A percentile compares a stretch with the other conserved stretches of the same genome.
Evolutionary conservation across 2,888 invertebrate genomes (phyloP).

Genomic region (Lepidocyrtoides sp.): DNA sequence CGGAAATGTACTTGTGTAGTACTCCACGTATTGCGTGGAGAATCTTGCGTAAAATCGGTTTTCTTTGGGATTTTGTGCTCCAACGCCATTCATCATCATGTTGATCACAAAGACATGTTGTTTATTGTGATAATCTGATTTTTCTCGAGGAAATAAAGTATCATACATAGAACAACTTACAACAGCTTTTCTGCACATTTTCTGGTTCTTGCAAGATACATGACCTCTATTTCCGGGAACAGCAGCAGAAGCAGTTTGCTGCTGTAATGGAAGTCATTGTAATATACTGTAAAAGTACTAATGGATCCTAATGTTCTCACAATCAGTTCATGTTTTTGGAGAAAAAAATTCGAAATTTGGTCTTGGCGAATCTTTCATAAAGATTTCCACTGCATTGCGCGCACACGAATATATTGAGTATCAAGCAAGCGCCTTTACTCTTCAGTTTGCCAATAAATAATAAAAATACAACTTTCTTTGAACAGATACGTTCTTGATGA

Average conservation of each 20-base stretch:
- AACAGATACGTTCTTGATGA: no score
- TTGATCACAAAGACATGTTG: constrained; percentile 32
- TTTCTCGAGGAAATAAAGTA: background rate
- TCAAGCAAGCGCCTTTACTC: no score
- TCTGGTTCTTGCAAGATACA: constrained; percentile 33
- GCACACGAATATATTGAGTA: no score
- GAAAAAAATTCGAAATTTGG: no score
- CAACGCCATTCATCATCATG: constrained; percentile 36
- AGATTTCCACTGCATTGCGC: no score
- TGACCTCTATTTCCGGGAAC: constrained; percentile 62
- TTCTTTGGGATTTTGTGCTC: constrained; percentile 58
- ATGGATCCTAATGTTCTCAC: background rate
- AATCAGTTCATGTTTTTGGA: no score
- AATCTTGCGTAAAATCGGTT: constrained; percentile 71
- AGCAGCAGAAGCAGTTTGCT: background rate
- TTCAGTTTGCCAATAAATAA: no score
- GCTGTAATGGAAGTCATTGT: no score
- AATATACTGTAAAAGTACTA: no score
- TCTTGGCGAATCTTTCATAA: no score
- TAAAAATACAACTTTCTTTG: no score
- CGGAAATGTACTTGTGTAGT: background rate
- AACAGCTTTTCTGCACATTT: background rate
- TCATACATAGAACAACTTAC: background rate
- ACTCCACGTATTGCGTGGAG: constrained; percentile 26
- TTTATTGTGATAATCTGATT: constrained; percentile 37